Conservation (phyloP, 2,113 vertebrate genomes). For the Lepus europaeus region DNA sequence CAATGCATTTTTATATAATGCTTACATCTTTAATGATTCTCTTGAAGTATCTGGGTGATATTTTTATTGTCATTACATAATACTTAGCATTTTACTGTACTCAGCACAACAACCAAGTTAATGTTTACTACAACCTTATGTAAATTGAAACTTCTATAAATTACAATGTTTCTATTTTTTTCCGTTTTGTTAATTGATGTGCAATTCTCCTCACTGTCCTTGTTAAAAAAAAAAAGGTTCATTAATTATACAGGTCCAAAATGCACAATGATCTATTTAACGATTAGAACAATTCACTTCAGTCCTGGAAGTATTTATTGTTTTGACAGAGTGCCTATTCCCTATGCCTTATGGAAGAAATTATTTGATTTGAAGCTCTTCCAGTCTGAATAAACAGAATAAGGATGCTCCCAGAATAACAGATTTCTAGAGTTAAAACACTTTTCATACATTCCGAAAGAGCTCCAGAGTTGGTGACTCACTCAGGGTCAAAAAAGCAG, state of each 20-base stretch:
- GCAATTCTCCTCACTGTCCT: background rate
- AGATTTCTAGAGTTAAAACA: background rate
- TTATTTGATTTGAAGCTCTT: background rate
- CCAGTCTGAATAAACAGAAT: slow-evolving; percentile 11
- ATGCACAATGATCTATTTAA: background rate
- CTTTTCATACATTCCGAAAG: background rate
- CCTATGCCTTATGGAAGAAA: background rate
- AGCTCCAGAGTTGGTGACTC: background rate
- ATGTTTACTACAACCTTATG: background rate
- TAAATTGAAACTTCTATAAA: slow-evolving; percentile 22
- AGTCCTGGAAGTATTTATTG: background rate
- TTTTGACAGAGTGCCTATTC: background rate
- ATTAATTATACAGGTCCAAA: background rate
- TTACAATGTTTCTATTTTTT: background rate
- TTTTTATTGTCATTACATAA: background rate
- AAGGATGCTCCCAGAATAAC: background rate
- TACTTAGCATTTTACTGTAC: background rate
- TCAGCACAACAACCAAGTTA: background rate
- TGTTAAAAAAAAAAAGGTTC: background rate
- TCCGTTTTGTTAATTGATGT: background rate
- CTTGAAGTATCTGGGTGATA: slow-evolving; percentile 4
- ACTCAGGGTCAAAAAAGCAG: background rate
- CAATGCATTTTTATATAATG: background rate
- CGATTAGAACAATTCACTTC: background rate
- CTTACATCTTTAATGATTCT: background rate